A percentile compares a stretch with the other conserved stretches of the same genome.
phyloP scores from a whole-genome alignment of 2,888 invertebrate species.

The Portevinia maculata region DNA sequence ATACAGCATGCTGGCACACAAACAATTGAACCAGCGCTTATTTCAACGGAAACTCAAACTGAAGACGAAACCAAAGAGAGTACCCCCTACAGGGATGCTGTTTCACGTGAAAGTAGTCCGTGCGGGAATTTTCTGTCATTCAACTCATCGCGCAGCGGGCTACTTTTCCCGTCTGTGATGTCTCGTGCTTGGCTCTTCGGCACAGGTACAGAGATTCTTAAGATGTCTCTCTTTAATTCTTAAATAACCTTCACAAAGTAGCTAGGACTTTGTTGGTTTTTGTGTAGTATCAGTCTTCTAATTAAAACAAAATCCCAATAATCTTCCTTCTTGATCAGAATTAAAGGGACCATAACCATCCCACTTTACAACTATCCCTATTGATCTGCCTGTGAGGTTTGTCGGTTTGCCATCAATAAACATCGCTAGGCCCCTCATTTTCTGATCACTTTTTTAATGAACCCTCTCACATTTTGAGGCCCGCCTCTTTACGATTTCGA shows the following conservation, averaged over 20 bases:
- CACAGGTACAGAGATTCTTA: constrained; percentile 50
- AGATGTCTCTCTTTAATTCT: not conserved
- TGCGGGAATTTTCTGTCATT: constrained; percentile 39
- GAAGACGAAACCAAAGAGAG: constrained; percentile 6
- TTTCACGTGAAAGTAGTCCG: constrained; percentile 42
- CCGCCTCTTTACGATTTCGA: no score
- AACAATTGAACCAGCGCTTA: not conserved
- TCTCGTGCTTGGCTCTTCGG: constrained; percentile 57
- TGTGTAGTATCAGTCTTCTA: constrained; percentile 39
- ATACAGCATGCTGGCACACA: not conserved
- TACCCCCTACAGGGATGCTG: constrained; percentile 7
- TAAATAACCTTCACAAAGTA: constrained; percentile 44
- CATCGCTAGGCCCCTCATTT: no score
- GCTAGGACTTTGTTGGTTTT: constrained; percentile 18
- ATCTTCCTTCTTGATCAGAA: no score
- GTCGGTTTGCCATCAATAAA: no score
- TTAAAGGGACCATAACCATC: no score
- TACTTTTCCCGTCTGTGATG: constrained; percentile 67
- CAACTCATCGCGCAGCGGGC: constrained; percentile 17
- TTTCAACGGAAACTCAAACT: constrained; percentile 54
- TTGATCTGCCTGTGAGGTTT: no score
- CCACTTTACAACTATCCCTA: no score
- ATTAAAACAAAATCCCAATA: constrained; percentile 5
- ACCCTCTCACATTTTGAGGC: no score
- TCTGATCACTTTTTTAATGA: no score